phyloP scores from a whole-genome alignment of 1,140 invertebrate genomes.

The Papilio polyxenes region DNA sequence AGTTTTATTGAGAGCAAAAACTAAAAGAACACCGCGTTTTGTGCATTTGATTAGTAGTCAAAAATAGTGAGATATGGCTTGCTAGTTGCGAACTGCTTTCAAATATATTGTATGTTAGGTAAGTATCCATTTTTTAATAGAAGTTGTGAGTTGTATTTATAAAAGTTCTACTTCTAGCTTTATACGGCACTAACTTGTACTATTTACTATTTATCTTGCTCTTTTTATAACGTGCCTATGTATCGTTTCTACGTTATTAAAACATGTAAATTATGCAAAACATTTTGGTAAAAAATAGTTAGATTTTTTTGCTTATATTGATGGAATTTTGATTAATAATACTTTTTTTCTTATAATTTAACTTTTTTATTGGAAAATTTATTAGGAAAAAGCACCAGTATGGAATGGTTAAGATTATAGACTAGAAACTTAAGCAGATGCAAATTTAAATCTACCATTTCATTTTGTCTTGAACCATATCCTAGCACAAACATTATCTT shows the following conservation, averaged over 20 bases:
- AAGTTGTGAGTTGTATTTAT: neutral
- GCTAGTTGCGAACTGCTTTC: constrained; percentile 44
- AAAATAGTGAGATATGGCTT: constrained; percentile 43
- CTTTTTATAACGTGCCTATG: neutral
- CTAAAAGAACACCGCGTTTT: constrained; percentile 42
- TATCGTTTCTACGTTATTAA: neutral
- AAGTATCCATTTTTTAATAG: constrained; percentile 43
- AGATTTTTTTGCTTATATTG: neutral
- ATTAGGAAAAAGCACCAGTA: too few relatives aligned
- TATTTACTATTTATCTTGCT: neutral
- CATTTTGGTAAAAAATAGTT: neutral
- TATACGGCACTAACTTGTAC: constrained; percentile 7
- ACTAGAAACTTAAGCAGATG: too few relatives aligned
- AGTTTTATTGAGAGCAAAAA: constrained; percentile 32
- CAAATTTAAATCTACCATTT: too few relatives aligned
- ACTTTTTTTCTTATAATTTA: too few relatives aligned
- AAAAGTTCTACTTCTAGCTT: constrained; percentile 24
- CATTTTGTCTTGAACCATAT: too few relatives aligned
- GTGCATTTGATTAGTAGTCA: constrained; percentile 29
- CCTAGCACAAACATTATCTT: too few relatives aligned
- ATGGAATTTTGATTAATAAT: too few relatives aligned
- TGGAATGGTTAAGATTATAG: too few relatives aligned
- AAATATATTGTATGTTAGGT: constrained; percentile 57
- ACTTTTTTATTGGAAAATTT: too few relatives aligned
- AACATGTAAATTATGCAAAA: constrained; percentile 1